A percentile compares a stretch with the other conserved stretches of the same genome.
These are phyloP conservation scores for Trigoniulus corallinus DNA, from an alignment of 1,140 invertebrate species.

Conservation along the genomic window DNA sequence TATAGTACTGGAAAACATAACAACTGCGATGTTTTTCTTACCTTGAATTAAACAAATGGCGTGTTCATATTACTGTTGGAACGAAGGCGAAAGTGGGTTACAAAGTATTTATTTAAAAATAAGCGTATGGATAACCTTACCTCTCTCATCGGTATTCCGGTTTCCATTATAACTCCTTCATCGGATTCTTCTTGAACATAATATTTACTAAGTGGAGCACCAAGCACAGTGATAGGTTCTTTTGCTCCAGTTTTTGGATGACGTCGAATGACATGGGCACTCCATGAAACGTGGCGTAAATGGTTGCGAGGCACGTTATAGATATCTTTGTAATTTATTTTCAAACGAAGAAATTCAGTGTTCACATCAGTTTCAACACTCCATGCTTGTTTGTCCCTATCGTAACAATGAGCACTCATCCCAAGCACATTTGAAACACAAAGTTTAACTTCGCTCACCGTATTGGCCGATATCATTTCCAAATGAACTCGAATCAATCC, in stretches of 20 bases:
- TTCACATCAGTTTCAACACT: slow-evolving; percentile 59
- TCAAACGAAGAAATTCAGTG: slow-evolving; percentile 54
- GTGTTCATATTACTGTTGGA: no score
- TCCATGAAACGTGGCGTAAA: slow-evolving; percentile 57
- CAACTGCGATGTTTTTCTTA: no score
- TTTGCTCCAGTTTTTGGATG: slow-evolving; percentile 16
- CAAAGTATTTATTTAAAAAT: no score
- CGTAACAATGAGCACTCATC: slow-evolving; percentile 48
- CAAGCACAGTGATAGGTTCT: slow-evolving; percentile 38
- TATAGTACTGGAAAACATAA: no score
- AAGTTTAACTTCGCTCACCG: slow-evolving; percentile 49
- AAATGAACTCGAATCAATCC: slow-evolving; percentile 44
- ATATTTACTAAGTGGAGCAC: slow-evolving; percentile 62
- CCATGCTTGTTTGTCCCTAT: slow-evolving; percentile 72
- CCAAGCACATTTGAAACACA: slow-evolving; percentile 5
- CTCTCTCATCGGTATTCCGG: slow-evolving; percentile 56
- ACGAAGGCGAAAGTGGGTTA: no score
- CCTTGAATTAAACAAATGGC: no score
- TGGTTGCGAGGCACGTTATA: slow-evolving; percentile 70
- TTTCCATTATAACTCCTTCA: slow-evolving; percentile 70
- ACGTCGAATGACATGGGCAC: slow-evolving; percentile 42
- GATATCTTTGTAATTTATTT: slow-evolving; percentile 67
- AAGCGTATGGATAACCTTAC: no score
- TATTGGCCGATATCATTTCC: slow-evolving; percentile 57
- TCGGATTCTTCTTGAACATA: slow-evolving; percentile 66